phyloP scores from a whole-genome alignment of 2,113 vertebrate genomes.

The Salminus brasiliensis region DNA sequence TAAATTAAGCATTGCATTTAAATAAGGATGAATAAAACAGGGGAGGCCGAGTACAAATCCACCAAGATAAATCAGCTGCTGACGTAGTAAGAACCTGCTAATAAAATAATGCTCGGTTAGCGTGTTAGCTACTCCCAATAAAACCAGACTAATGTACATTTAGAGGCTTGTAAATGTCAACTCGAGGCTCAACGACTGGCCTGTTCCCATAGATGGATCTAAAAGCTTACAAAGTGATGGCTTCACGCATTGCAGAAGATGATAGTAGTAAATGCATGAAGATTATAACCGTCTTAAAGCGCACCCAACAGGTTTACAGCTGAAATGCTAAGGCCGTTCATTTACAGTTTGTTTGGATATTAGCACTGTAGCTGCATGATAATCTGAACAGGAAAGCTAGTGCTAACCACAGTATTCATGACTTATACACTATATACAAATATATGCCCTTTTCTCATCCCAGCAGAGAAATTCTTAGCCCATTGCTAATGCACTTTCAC shows the following conservation, averaged over 20 bases:
- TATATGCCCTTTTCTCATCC: no score
- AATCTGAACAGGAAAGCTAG: background rate
- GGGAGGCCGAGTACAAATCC: constrained; percentile 15
- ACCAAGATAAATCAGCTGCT: constrained; percentile 2
- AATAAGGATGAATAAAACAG: constrained; percentile 1
- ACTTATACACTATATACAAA: background rate
- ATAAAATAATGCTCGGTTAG: constrained; percentile 28
- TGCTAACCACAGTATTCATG: background rate
- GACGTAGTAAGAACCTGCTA: constrained; percentile 11
- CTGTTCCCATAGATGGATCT: background rate
- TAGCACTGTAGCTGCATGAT: background rate
- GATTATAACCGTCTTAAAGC: background rate
- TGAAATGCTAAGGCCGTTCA: background rate
- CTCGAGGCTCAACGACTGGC: background rate
- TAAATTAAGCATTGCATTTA: constrained; percentile 43
- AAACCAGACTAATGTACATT: constrained; percentile 31
- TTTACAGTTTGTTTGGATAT: background rate
- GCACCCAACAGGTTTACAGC: background rate
- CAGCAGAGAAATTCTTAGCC: no score
- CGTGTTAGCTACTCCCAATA: constrained; percentile 13
- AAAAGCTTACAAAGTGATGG: background rate
- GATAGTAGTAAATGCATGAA: background rate
- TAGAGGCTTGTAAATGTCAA: constrained; percentile 34
- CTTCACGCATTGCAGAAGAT: background rate
- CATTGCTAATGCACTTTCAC: no score